Conservation (phyloP, 2,113 vertebrate species). For the Cebidichthys violaceus region DNA sequence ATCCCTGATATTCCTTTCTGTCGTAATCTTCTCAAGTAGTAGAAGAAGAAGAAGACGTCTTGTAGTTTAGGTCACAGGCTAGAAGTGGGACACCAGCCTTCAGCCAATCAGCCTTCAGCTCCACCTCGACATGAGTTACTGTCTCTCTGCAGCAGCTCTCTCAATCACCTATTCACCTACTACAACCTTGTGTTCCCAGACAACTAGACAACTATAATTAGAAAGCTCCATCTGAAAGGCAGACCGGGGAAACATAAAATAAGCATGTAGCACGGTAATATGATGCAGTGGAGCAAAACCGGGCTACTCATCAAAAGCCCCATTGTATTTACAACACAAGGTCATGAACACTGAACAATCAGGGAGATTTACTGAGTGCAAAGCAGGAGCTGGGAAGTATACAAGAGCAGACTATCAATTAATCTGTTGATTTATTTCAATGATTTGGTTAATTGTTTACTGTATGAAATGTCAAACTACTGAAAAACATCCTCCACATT, state of each 20-base stretch:
- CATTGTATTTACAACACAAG: constrained; percentile 26
- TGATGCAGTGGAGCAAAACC: constrained; percentile 34
- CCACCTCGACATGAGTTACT: not conserved
- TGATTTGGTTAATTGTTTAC: not conserved
- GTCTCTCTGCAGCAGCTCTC: not conserved
- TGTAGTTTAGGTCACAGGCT: not conserved
- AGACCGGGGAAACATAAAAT: not conserved
- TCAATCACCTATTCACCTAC: constrained; percentile 16
- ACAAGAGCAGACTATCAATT: not conserved
- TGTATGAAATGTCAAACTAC: not conserved
- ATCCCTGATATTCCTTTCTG: not conserved
- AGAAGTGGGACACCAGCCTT: not conserved
- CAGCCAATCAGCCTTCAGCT: not conserved
- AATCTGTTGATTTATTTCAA: not conserved
- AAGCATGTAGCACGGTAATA: constrained; percentile 28
- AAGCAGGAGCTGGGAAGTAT: not conserved
- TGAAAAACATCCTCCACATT: not conserved
- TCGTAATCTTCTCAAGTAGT: not conserved
- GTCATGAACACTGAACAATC: constrained; percentile 14
- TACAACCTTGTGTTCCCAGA: constrained; percentile 21
- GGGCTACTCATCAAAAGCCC: constrained; percentile 26
- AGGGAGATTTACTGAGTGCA: not conserved
- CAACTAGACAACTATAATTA: constrained; percentile 57
- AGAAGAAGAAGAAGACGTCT: not conserved
- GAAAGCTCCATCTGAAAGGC: constrained; percentile 31